Base-by-base conservation (phyloP, 2,797 vertebrate genomes). In the Poecile montanus region DNA sequence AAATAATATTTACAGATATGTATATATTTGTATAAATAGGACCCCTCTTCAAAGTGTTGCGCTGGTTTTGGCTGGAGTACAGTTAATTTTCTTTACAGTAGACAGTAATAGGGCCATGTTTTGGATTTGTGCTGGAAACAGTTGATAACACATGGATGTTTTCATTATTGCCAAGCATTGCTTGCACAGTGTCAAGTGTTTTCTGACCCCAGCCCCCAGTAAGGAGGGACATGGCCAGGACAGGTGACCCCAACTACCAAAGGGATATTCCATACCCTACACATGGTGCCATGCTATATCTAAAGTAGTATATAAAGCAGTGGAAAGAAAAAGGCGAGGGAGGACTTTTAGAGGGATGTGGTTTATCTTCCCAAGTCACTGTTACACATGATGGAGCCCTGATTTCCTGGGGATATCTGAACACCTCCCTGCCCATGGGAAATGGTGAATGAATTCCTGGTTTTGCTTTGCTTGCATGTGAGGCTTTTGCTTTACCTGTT, bases 371-470 rank as follows among this genome's bases (percentile, higher is more conserved):
- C 32, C 11, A 42, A 62, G 78, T n/a, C 27, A 50, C 21, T 48
- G 23, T n/a, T 44, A 38, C 0, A 0, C 2, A 1, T 13, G 8
- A 48, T 11, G 16, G 5, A 78, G 34, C 22, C 30, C 40, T 42
- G 34, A 34, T 54, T 72, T 54, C 30, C 60, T 23, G 11, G 34
- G 20, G 6, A 42, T 66, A 11, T 60, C 66, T 60, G 73, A 66
- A 42, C 47, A 78, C 9, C 15, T 40, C 19, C 11, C 47, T 32
- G 13, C 18, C 30, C 16, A 6, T 19, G 40, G 47, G 19, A 66
- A 53, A 9, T 32, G 18, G 34, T 54, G 53, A 11, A 36, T 54
- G 20, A 42, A 47, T 53, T 47, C 47, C 30, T 36, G 4, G 5
- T 18, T 66, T 84, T 66, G n/a, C 21, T 66, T 72, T 80, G n/a